These are phyloP conservation scores for Mormyrus lacerda DNA, from an alignment of 2,113 vertebrate species.

Conservation along the genomic window DNA sequence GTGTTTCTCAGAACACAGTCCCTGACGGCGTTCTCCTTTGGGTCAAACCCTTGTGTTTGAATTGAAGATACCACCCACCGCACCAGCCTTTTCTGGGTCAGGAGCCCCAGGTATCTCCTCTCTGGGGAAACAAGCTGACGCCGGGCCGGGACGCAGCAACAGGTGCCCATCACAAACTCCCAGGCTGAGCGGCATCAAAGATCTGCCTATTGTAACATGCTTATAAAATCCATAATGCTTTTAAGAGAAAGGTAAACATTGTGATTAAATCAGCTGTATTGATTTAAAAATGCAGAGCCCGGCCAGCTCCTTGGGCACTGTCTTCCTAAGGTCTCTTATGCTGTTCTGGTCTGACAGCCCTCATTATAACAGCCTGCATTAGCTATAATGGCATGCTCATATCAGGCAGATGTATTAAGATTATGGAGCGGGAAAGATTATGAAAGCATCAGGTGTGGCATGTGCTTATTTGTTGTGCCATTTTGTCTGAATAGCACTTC, in stretches of 20 bases:
- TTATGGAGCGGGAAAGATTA: not conserved
- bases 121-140: constrained; percentile 23
- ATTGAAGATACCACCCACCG: not conserved
- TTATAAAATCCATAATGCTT: constrained; percentile 47
- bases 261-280: constrained; percentile 48
- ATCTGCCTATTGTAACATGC: constrained; percentile 45
- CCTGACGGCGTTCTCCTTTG: not conserved
- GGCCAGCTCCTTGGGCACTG: constrained; percentile 31
- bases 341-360: constrained; percentile 21
- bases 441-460: not conserved
- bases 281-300: constrained; percentile 52
- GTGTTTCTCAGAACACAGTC: constrained; percentile 27
- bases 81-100: not conserved
- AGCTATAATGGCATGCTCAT: constrained; percentile 27
- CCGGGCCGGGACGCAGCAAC: constrained; percentile 38
- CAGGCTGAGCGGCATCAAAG: constrained; percentile 36
- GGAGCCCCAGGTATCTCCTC: not conserved
- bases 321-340: constrained; percentile 33
- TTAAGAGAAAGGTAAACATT: constrained; percentile 47
- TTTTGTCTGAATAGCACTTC: not conserved
- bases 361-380: constrained; percentile 33
- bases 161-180: constrained; percentile 47
- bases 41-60: not conserved
- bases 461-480: not conserved
- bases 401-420: constrained; percentile 9